phyloP scores from a whole-genome alignment of 1,140 invertebrate genomes.

The Penaeus indicus region DNA sequence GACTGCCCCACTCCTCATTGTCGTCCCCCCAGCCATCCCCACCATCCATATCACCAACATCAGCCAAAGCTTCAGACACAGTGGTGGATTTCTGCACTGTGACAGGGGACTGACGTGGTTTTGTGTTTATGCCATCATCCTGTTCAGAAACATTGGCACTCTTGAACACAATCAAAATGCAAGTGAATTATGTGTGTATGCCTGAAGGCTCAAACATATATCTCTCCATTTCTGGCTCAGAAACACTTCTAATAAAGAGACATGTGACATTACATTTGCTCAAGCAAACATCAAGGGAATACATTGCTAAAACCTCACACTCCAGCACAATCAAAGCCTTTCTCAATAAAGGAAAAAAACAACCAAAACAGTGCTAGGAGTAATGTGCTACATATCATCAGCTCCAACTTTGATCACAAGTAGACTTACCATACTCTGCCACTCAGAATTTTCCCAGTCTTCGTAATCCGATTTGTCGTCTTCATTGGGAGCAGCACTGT shows the following conservation, averaged over 20 bases:
- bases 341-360: not conserved
- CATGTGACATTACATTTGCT: too few relatives aligned
- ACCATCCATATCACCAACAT: constrained; percentile 25
- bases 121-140: constrained; percentile 5
- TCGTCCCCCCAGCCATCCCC: constrained; percentile 38
- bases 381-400: too few relatives aligned
- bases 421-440: constrained; percentile 21
- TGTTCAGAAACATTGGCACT: not conserved
- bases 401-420: not conserved
- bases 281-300: too few relatives aligned
- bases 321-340: too few relatives aligned
- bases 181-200: too few relatives aligned
- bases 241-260: too few relatives aligned
- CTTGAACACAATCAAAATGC: too few relatives aligned
- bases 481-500: not conserved
- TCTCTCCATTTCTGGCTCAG: too few relatives aligned
- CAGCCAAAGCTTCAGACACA: constrained; percentile 9
- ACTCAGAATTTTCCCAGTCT: constrained; percentile 37
- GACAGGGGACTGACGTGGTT: not conserved
- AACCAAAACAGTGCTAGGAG: too few relatives aligned
- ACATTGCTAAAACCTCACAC: too few relatives aligned
- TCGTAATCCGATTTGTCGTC: constrained; percentile 34
- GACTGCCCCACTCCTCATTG: constrained; percentile 26
- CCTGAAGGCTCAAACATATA: too few relatives aligned
- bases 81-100: not conserved